Base-by-base conservation (phyloP, 1,140 invertebrate genomes). In the Lanistes nyassanus region DNA sequence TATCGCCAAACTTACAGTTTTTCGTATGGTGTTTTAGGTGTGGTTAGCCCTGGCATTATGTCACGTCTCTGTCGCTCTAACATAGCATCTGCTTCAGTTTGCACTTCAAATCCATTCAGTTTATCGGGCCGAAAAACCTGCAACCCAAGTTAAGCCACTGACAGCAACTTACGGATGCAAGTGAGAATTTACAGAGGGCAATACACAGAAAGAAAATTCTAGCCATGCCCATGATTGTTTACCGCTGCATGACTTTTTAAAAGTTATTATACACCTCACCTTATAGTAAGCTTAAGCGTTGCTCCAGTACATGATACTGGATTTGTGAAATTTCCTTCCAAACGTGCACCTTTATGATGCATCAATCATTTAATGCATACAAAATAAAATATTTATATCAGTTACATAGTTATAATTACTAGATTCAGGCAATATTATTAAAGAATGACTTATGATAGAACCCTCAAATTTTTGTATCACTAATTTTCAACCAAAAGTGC, bases 21-120 rank as follows among this genome's bases (percentile, higher is more conserved):
- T 39, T 62, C 70, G 2, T 56, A 55, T 0, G 70, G 70, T 39
- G 70, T 72, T 72, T 60, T 84, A 19, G 83, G 84, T n/a, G 82
- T 81, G 19, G 80, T 82, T n/a, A 87, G 76, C 9, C 78, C 81
- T 29, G 87, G 86, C 23, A 88, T 55, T 7, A 89, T 84, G 39
- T 88, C 88, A 68, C 79, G 81, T 34, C 73, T 91, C 77, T 94
- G 94, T 29, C 94, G 89, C 77, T 97, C 95, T 29, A 94, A 85
- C 90, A 95, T 92, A 0, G 96, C 96, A 90, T 99, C 97, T 31
- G 93, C 93, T 81, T 96, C 95, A 42, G 91, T 92, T 86, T 97
- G 94, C 16, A 97, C 90, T 82, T 98, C 96, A 90, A 98, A 99
- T 72, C 96, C 94, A 91, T 99, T 99, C 88, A 97, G 92, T 86